Conservation (phyloP, 2,113 vertebrate species). For the Phaethornis superciliosus region DNA sequence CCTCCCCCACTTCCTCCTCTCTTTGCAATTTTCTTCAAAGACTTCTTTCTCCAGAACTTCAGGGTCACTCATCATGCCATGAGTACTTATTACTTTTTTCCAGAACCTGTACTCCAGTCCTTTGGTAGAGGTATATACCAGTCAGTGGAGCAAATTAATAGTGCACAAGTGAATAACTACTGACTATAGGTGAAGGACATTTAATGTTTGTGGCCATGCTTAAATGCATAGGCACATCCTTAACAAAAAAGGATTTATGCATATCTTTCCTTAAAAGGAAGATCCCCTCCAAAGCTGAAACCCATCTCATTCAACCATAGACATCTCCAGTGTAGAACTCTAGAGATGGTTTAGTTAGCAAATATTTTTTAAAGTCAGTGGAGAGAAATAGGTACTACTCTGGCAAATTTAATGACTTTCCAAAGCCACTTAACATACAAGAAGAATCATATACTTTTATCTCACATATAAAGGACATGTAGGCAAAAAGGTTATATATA, state of each 20-base stretch:
- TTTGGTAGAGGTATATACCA: background rate
- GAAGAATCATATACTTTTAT: background rate
- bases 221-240: background rate
- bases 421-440: background rate
- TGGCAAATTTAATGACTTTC: background rate
- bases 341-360: background rate
- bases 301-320: background rate
- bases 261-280: background rate
- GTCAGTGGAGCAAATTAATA: background rate
- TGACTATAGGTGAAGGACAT: background rate
- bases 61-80: background rate
- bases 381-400: background rate
- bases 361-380: background rate
- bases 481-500: background rate
- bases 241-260: too few species aligned
- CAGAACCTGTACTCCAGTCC: background rate
- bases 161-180: background rate
- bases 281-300: background rate
- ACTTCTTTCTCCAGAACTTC: background rate
- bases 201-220: background rate
- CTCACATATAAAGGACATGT: background rate
- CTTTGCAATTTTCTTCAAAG: background rate
- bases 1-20: background rate
- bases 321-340: background rate
- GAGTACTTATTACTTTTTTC: background rate